Conservation (phyloP, 92 coral and sea anemone species). For the Parazoanthus darwini region DNA sequence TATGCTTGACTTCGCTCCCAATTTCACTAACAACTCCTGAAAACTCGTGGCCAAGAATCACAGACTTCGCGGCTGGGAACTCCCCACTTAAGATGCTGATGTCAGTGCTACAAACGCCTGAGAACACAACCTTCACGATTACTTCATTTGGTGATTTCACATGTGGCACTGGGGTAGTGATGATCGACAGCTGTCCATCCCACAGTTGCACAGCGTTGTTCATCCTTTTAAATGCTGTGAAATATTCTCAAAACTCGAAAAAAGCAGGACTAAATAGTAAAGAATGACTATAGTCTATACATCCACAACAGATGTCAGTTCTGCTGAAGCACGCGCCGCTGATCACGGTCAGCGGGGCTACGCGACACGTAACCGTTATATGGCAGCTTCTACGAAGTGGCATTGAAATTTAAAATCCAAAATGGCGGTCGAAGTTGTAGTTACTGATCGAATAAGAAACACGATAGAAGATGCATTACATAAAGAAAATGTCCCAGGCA, state of each 20-base stretch:
- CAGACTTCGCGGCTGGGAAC: conserved; percentile 84
- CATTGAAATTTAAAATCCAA: conserved; percentile 22
- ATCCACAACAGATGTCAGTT: not conserved
- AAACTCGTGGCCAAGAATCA: conserved; percentile 93
- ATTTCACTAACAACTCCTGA: conserved; percentile 95
- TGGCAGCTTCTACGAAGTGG: not conserved
- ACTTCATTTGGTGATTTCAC: conserved; percentile 86
- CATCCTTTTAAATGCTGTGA: conserved; percentile 49
- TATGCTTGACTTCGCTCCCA: conserved; percentile 82
- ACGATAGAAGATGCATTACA: conserved; percentile 61
- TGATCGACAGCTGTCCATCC: conserved; percentile 89
- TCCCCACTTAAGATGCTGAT: conserved; percentile 76
- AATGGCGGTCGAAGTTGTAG: conserved; percentile 80
- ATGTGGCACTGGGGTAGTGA: conserved; percentile 89
- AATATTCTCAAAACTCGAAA: not conserved
- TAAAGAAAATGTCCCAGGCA: conserved; percentile 45
- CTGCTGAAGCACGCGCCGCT: not conserved
- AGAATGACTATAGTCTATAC: not conserved
- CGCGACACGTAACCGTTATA: not conserved
- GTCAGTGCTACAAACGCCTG: conserved; percentile 90
- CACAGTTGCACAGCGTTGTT: conserved; percentile 92
- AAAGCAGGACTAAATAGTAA: not conserved
- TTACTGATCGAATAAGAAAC: conserved; percentile 65
- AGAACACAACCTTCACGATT: conserved; percentile 85
- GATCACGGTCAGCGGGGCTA: not conserved